Evolutionary conservation across 2,113 vertebrate genomes (phyloP).

Genomic region (Ranitomeya variabilis): DNA sequence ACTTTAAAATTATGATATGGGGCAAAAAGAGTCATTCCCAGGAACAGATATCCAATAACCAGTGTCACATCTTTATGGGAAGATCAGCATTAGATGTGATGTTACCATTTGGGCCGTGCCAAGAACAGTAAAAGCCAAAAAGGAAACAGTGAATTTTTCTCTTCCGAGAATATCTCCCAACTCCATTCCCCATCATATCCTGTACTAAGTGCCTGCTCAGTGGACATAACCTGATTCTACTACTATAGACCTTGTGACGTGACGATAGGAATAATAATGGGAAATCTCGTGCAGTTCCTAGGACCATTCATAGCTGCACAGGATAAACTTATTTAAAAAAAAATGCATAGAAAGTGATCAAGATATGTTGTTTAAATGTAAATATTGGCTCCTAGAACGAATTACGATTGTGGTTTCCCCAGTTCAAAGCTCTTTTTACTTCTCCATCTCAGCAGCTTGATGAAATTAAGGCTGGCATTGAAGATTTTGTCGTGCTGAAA

Average conservation of each 20-base stretch:
- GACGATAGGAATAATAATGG: neutral
- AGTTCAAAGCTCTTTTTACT: constrained; percentile 81
- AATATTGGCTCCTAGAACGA: constrained; percentile 52
- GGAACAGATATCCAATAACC: neutral
- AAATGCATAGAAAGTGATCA: constrained; percentile 52
- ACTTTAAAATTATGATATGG: neutral
- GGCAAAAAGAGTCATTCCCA: neutral
- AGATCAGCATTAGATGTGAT: too few species aligned
- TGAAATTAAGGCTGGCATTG: constrained; percentile 83
- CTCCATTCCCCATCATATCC: too few species aligned
- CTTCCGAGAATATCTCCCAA: too few species aligned
- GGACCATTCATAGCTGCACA: neutral
- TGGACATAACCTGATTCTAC: neutral
- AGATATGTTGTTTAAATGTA: neutral
- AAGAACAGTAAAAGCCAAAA: too few species aligned
- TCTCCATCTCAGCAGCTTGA: constrained; percentile 83
- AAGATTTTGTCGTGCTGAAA: constrained; percentile 86
- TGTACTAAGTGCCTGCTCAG: too few species aligned
- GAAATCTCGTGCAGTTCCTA: neutral
- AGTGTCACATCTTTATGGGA: neutral
- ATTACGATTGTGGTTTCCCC: constrained; percentile 67
- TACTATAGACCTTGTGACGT: neutral
- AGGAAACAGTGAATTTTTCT: too few species aligned
- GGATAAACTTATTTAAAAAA: neutral
- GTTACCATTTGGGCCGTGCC: neutral